Conservation (phyloP, 2,113 vertebrate genomes). For the Anoura caudifer region DNA sequence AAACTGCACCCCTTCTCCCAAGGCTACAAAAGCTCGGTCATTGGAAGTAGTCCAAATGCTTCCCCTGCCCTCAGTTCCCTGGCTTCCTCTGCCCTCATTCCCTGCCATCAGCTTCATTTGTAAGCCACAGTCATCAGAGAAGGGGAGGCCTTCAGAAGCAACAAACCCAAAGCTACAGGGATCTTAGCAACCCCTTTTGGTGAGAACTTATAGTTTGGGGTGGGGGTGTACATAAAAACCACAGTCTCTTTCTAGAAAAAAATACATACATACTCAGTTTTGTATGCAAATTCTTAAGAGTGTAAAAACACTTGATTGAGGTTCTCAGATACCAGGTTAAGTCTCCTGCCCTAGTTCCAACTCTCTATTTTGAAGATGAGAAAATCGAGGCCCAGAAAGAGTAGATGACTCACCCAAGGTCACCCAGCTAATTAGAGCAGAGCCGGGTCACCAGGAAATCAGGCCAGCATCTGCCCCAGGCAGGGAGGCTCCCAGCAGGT, state of each 20-base stretch:
- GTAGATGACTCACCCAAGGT: background rate
- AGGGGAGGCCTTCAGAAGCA: background rate
- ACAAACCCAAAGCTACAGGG: background rate
- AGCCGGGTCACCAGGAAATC: background rate
- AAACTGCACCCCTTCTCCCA: too few species aligned
- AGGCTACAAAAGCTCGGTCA: background rate
- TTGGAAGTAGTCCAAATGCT: background rate
- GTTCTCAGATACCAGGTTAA: background rate
- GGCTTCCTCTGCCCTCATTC: fast-evolving
- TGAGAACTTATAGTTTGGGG: background rate
- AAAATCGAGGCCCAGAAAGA: background rate
- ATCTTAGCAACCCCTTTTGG: background rate
- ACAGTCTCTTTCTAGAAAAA: background rate
- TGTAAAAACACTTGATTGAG: background rate
- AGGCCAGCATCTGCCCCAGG: background rate
- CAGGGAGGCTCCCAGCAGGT: background rate
- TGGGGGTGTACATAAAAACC: background rate
- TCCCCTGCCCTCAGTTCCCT: background rate
- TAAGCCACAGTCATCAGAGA: background rate
- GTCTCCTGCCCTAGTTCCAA: background rate
- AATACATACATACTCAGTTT: background rate
- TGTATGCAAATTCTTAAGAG: background rate
- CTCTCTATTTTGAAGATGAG: background rate
- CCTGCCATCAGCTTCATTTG: background rate
- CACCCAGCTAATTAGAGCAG: background rate